Conservation (phyloP, 2,888 invertebrate species). For the Eristalinus sepulchralis region DNA sequence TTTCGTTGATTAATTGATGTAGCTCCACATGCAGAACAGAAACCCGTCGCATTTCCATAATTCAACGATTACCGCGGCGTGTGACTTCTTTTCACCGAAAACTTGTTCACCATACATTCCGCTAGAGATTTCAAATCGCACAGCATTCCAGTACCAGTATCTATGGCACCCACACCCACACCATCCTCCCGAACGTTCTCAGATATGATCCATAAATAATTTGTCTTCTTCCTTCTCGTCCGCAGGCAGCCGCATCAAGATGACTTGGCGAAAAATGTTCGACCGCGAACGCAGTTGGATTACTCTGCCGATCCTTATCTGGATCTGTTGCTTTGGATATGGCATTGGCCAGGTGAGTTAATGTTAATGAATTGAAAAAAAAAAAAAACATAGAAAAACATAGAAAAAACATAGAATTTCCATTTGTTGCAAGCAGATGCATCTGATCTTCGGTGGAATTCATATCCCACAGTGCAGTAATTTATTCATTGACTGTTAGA, state of each 20-base stretch:
- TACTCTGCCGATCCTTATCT: constrained; percentile 62
- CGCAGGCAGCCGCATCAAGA: constrained; percentile 2
- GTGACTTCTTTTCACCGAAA: neutral
- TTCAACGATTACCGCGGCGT: neutral
- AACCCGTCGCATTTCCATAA: neutral
- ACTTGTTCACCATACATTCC: neutral
- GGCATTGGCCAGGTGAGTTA: constrained; percentile 59
- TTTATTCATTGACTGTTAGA: constrained; percentile 25
- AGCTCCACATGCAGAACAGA: neutral
- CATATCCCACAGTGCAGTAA: neutral
- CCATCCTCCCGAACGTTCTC: neutral
- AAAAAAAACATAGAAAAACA: neutral
- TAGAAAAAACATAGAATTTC: neutral
- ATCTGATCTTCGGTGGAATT: constrained; percentile 2
- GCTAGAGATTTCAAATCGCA: neutral
- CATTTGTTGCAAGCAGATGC: constrained; percentile 16
- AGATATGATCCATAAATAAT: constrained; percentile 8
- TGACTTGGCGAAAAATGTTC: constrained; percentile 36
- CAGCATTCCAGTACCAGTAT: neutral
- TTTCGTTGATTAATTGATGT: neutral
- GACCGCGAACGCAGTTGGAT: constrained; percentile 60
- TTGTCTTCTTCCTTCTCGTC: constrained; percentile 1
- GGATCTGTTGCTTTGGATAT: constrained; percentile 61
- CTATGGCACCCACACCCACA: constrained; percentile 39
- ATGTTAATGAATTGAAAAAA: neutral